A percentile compares a stretch with the other conserved stretches of the same genome.
Evolutionary conservation across 2,888 invertebrate genomes (phyloP).

Genomic region (Melipona bicolor): DNA sequence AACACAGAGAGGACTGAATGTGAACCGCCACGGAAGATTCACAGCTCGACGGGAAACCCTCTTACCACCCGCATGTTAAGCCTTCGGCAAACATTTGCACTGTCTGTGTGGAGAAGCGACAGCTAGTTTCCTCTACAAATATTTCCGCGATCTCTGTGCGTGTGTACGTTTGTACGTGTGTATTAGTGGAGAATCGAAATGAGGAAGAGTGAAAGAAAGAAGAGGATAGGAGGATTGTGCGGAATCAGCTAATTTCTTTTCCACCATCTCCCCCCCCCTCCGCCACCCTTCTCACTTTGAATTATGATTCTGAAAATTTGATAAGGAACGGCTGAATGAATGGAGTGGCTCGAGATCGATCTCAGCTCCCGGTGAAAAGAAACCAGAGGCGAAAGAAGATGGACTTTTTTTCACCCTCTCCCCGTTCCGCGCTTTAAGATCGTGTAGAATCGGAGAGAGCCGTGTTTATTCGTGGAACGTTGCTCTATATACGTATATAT

Average conservation of each 20-base stretch:
- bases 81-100: constrained; percentile 60
- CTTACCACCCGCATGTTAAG: constrained; percentile 53
- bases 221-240: neutral
- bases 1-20: constrained; percentile 2
- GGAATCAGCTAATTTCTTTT: constrained; percentile 41
- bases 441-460: neutral
- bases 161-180: neutral
- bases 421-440: no score
- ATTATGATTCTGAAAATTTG: constrained; percentile 2
- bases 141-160: constrained; percentile 7
- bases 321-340: neutral
- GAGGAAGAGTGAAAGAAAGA: neutral
- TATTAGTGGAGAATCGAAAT: constrained; percentile 25
- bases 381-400: neutral
- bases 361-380: neutral
- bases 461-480: neutral
- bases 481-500: neutral
- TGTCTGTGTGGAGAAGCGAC: constrained; percentile 52
- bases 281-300: neutral
- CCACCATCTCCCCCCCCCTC: no score
- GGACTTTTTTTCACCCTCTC: neutral
- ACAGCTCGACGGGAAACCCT: constrained; percentile 34
- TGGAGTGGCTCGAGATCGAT: constrained; percentile 18
- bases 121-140: constrained; percentile 62
- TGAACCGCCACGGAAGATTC: constrained; percentile 43